These are phyloP conservation scores for Pristionchus mayeri DNA, from an alignment of 2,888 invertebrate genomes.

Conservation along the genomic window DNA sequence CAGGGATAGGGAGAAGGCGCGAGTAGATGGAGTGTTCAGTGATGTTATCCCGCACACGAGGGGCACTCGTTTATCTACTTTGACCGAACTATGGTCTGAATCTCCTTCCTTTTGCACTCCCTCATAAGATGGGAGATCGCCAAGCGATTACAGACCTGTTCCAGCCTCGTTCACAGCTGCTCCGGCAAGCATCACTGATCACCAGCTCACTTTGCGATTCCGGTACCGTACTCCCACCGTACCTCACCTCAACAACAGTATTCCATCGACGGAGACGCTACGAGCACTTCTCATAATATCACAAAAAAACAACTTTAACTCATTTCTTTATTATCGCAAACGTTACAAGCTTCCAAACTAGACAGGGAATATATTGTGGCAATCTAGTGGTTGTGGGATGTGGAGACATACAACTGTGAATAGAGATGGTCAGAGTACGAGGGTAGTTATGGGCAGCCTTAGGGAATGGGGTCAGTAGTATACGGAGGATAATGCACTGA, in stretches of 20 bases:
- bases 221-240: no score
- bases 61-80: neutral
- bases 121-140: no score
- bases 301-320: neutral
- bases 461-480: no score
- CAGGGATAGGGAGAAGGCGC: no score
- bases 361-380: constrained; percentile 16
- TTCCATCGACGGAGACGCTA: constrained; percentile 15
- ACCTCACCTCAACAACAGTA: constrained; percentile 10
- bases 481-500: constrained; percentile 12
- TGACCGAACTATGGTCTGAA: no score
- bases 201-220: neutral
- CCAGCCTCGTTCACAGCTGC: no score
- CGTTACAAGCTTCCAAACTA: constrained; percentile 44
- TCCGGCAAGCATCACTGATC: neutral
- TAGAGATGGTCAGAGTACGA: neutral
- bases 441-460: neutral
- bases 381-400: constrained; percentile 40
- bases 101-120: neutral
- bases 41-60: neutral
- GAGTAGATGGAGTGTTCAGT: neutral
- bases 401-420: constrained; percentile 11
- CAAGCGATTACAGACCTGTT: no score
- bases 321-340: constrained; percentile 42
- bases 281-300: neutral